Base-by-base conservation (phyloP, 2,113 vertebrate genomes). In the Ceratotherium simum region DNA sequence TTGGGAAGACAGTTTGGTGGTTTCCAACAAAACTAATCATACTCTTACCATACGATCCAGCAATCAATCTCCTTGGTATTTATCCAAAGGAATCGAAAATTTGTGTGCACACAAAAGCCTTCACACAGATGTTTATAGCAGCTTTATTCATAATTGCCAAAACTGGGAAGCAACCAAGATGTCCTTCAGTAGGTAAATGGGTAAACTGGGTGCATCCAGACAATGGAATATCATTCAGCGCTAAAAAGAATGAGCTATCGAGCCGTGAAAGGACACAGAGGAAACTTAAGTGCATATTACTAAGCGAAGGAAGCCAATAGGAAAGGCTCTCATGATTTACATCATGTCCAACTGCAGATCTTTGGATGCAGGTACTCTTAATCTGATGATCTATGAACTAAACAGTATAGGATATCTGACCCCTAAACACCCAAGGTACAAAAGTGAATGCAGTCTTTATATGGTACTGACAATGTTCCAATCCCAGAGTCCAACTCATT, bases 61-160 rank as follows among this genome's bases (percentile, higher is more conserved):
- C 36, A 75, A n/a, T 46, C 76, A 62, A 1, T 0, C 14, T 56
- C 31, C 46, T 95, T 64, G 76, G 42, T 72, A 54, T 36, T 81
- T 75, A 65, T 75, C 67, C 67, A 90, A 90, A 95, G 29, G 46
- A 90, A 56, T 3, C 75, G 67, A 89, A 94, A 94, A 95, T 65
- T 39, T 81, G 54, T n/a, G 11, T 83, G 29, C 58, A 56, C 65
- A 60, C 46, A 75, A 90, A 82, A 64, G 36, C 86, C 46, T 75
- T n/a, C 17, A 56, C 21, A n/a, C 67, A 65, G 58, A 83, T 67
- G 31, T 75, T 56, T 56, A 65, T 2, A 82, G 42, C 21, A 83
- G 21, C 17, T 95, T 60, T 90, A 73, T 95, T 58, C 46, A n/a
- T 75, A 46, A 95, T 4, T 46, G 62, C 29, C 21, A 67, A 46